Base-by-base conservation (phyloP, 2,797 vertebrate genomes). In the Xenopus petersii region DNA sequence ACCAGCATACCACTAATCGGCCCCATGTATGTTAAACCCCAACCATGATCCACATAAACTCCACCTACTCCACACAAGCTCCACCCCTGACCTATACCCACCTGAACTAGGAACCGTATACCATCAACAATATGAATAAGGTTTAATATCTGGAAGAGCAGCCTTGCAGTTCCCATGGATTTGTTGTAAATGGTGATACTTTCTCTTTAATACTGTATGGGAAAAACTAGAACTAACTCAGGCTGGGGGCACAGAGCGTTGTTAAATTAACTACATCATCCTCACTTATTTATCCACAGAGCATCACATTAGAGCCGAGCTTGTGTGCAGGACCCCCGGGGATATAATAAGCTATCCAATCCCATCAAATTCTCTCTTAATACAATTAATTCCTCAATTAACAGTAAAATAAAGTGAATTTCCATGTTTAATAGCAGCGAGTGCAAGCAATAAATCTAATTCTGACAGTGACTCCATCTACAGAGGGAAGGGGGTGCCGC, bases 361-460 rank as follows among this genome's bases (percentile, higher is more conserved):
- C 76, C 71, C 71, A 79, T 79, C 75, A 79, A 74, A 79, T 58
- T 73, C 73, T 78, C 76, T 70, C 76, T 74, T 79, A 79, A 79
- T 79, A 74, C 76, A 79, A 79, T 79, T 79, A 79, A 79, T 79
- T 79, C 76, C 71, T 74, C 76, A 79, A 79, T 79, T 79, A 79
- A 79, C 76, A 79, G 72, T 74, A 79, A 79, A 74, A 79, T 79
- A 79, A 79, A 79, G 76, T 79, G 76, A 79, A 79, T 79, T 79
- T 79, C 76, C 76, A 17, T 61, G 30, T 74, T 55, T 79, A 79
- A 74, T 70, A 67, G 67, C 71, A 60, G 48, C 70, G 71, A 30
- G 51, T 60, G 60, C 6, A 16, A 17, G 67, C 51, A 42, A 74
- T 79, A 74, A 79, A 79, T 79, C 76, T 79, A 65, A 42, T 0